Evolutionary conservation across 2,113 vertebrate species (phyloP).

Genomic region (Buteo buteo): DNA sequence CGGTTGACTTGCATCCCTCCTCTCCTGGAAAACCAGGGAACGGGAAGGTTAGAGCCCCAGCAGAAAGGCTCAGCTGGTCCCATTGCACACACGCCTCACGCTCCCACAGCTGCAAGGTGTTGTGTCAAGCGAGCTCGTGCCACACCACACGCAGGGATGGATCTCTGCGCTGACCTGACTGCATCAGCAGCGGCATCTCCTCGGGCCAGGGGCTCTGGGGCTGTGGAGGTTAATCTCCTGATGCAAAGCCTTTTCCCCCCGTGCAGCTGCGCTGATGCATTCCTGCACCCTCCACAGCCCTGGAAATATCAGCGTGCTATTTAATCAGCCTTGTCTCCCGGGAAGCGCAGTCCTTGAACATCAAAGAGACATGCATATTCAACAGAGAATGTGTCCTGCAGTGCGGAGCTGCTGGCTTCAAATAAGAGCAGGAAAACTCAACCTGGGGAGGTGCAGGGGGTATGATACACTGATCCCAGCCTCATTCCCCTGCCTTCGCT

Average conservation of each 20-base stretch:
- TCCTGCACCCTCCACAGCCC: not conserved
- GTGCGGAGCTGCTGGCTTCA: not conserved
- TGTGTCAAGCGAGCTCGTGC: rapidly evolving
- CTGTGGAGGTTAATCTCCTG: rapidly evolving
- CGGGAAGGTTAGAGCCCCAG: not conserved
- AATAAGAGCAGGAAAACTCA: not conserved
- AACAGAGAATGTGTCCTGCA: not conserved
- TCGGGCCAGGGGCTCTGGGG: no score
- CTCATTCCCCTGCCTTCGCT: not conserved
- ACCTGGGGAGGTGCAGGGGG: not conserved
- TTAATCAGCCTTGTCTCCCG: slow-evolving; percentile 36
- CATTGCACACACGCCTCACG: rapidly evolving
- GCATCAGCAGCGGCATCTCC: not conserved
- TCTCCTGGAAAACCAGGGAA: rapidly evolving
- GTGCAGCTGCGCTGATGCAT: not conserved
- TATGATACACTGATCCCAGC: not conserved
- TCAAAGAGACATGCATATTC: slow-evolving; percentile 48
- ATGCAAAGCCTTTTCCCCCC: not conserved
- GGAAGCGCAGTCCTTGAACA: slow-evolving; percentile 19
- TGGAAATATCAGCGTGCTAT: not conserved
- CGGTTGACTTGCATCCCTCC: rapidly evolving
- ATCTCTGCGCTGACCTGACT: rapidly evolving
- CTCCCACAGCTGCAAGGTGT: rapidly evolving
- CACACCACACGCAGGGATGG: rapidly evolving
- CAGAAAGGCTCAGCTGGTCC: not conserved